Percentiles rank a stretch among this genome's conserved stretches.
phyloP scores from a whole-genome alignment of 2,113 vertebrate genomes.

The Pollimyrus isidori region DNA sequence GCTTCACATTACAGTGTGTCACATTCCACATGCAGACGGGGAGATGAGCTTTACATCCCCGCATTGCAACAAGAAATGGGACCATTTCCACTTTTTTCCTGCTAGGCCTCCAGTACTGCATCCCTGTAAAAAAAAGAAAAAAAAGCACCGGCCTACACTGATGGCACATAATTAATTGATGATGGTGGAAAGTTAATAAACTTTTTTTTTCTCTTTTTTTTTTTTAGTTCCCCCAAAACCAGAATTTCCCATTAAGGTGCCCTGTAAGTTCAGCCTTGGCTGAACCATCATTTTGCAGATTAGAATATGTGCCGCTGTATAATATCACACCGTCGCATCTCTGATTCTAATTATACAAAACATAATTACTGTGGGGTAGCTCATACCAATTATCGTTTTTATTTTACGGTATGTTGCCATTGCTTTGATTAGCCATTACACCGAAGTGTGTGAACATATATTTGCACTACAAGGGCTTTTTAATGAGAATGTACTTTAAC shows the following conservation, averaged over 20 bases:
- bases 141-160: background rate
- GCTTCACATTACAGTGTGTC: background rate
- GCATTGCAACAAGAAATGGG: background rate
- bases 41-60: no score
- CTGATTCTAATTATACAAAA: slow-evolving; percentile 15
- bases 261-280: background rate
- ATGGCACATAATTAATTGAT: slow-evolving; percentile 19
- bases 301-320: background rate
- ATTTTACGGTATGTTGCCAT: background rate
- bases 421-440: slow-evolving; percentile 6
- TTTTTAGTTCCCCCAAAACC: slow-evolving; percentile 13
- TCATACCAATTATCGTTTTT: slow-evolving; percentile 11
- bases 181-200: slow-evolving; percentile 16
- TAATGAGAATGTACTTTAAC: slow-evolving; percentile 10
- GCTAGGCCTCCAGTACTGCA: background rate
- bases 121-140: background rate
- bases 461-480: background rate
- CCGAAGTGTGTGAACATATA: background rate
- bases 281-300: slow-evolving; percentile 2
- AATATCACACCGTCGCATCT: slow-evolving; percentile 4
- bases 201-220: background rate
- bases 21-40: background rate
- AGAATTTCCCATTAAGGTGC: slow-evolving; percentile 19
- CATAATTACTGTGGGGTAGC: slow-evolving; percentile 15
- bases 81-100: background rate